phyloP scores from a whole-genome alignment of 1,140 invertebrate genomes.

The Pseudobourletiella spinata region DNA sequence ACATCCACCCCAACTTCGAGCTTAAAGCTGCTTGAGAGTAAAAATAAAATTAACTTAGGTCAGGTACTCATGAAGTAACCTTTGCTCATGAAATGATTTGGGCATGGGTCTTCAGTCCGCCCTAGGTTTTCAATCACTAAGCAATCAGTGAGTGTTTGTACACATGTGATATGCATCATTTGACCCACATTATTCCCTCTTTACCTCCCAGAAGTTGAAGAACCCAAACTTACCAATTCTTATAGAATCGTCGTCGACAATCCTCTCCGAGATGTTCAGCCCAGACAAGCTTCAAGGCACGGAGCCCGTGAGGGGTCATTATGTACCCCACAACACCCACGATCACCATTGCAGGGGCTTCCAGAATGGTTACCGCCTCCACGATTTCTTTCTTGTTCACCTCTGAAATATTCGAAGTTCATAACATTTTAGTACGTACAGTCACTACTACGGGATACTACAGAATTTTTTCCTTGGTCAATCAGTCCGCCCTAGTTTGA shows the following conservation, averaged over 20 bases:
- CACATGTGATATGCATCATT: constrained; percentile 26
- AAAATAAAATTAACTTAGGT: too few species aligned
- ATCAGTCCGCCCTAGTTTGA: neutral
- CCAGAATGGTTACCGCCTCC: constrained; percentile 95
- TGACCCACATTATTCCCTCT: neutral
- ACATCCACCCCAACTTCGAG: too few species aligned
- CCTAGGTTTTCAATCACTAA: constrained; percentile 27
- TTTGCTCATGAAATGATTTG: too few species aligned
- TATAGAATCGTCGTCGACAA: constrained; percentile 96
- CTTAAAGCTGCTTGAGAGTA: too few species aligned
- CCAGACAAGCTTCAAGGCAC: constrained; percentile 91
- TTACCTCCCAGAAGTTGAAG: neutral
- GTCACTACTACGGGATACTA: too few species aligned
- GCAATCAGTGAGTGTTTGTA: constrained; percentile 28
- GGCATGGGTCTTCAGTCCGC: constrained; percentile 27
- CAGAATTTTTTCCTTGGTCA: too few species aligned
- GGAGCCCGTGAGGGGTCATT: constrained; percentile 91
- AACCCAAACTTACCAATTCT: constrained; percentile 82
- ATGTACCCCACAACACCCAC: constrained; percentile 98
- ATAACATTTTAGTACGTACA: neutral
- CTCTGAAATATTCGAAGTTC: constrained; percentile 51
- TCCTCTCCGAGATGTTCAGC: constrained; percentile 98
- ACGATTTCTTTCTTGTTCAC: constrained; percentile 99
- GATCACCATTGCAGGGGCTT: constrained; percentile 95
- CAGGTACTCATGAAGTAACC: too few species aligned